Evolutionary conservation across 2,888 invertebrate species (phyloP).

Genomic region (Axea sp.): DNA sequence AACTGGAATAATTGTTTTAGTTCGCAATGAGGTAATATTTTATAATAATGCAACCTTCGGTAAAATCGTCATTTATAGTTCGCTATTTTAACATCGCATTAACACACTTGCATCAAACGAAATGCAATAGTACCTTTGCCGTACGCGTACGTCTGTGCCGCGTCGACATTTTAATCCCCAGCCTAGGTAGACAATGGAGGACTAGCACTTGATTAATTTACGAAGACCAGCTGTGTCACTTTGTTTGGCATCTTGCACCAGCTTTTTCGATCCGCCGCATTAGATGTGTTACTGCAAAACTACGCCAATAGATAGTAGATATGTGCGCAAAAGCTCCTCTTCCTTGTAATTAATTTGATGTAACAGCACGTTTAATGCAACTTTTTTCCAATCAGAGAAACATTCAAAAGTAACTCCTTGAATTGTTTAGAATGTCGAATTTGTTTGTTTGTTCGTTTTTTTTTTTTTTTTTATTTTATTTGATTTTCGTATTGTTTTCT

Average conservation of each 20-base stretch:
- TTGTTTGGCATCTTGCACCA: conserved; percentile 66
- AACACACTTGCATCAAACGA: conserved; percentile 54
- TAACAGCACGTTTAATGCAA: too few species aligned
- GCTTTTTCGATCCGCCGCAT: conserved; percentile 62
- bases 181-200: conserved; percentile 63
- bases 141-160: conserved; percentile 25
- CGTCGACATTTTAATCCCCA: conserved; percentile 58
- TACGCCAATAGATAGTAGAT: conserved; percentile 46
- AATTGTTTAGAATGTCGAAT: too few species aligned
- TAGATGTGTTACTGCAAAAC: conserved; percentile 46
- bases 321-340: too few species aligned
- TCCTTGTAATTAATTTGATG: too few species aligned
- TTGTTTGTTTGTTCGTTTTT: too few species aligned
- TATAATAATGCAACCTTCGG: conserved; percentile 38
- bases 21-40: too few species aligned
- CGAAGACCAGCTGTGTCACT: conserved; percentile 71
- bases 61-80: conserved; percentile 39
- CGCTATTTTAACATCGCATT: conserved; percentile 58
- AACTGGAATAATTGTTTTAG: too few species aligned
- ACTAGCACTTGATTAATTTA: conserved; percentile 70
- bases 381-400: too few species aligned
- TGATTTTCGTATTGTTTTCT: too few species aligned
- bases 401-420: too few species aligned
- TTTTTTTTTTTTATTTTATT: too few species aligned
- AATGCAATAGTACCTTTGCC: conserved; percentile 43